These are phyloP conservation scores for Catocala sponsa DNA, from an alignment of 2,888 invertebrate species.

Conservation along the genomic window DNA sequence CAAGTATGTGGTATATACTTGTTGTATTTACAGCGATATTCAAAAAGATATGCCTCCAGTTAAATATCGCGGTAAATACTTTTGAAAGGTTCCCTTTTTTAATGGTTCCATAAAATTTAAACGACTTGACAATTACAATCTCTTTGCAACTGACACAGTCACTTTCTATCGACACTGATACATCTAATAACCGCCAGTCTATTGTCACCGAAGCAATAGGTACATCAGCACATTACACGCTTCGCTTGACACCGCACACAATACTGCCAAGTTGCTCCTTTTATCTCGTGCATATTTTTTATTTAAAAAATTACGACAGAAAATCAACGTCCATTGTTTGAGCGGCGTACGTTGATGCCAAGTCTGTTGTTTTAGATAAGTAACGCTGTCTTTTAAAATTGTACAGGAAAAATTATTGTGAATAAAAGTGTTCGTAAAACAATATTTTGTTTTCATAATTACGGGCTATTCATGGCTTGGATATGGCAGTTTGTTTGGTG, in stretches of 20 bases:
- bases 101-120: background rate
- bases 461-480: background rate
- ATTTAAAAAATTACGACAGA: conserved; percentile 41
- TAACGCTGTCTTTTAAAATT: background rate
- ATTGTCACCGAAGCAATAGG: conserved; percentile 22
- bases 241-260: conserved; percentile 52
- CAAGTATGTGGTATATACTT: no score
- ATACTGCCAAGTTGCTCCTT: conserved; percentile 37
- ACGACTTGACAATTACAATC: background rate
- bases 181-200: conserved; percentile 5
- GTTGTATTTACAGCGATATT: no score
- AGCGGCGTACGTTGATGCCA: conserved; percentile 14
- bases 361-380: conserved; percentile 28
- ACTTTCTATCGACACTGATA: conserved; percentile 26
- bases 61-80: no score
- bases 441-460: background rate
- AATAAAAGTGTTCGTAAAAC: background rate
- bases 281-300: conserved; percentile 30
- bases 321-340: conserved; percentile 36
- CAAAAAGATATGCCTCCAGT: no score
- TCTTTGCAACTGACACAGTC: background rate
- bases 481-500: background rate
- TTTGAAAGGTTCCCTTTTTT: no score
- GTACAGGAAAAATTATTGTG: background rate
- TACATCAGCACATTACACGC: conserved; percentile 47